A percentile compares a stretch with the other conserved stretches of the same genome.
These are phyloP conservation scores for Sciaenops ocellatus DNA, from an alignment of 2,797 vertebrate species.

Conservation along the genomic window DNA sequence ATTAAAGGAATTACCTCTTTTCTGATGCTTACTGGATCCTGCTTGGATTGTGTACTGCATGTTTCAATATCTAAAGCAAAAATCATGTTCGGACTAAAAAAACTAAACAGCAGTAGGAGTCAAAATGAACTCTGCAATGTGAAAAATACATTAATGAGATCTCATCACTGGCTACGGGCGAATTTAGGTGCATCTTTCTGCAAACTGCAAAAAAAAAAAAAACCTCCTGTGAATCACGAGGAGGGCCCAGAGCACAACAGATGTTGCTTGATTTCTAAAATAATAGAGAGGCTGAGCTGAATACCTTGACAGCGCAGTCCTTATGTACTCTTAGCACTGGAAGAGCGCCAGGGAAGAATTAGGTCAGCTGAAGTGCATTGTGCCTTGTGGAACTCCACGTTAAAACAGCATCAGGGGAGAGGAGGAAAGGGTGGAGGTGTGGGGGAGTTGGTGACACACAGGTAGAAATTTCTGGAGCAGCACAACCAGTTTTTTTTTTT, in stretches of 20 bases:
- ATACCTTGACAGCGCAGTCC: conserved; percentile 79
- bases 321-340: conserved; percentile 82
- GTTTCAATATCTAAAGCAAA: conserved; percentile 25
- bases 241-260: conserved; percentile 78
- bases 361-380: conserved; percentile 84
- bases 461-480: conserved; percentile 83
- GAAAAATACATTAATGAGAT: conserved; percentile 62
- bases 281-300: conserved; percentile 67
- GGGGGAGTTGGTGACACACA: conserved; percentile 62
- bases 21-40: background rate
- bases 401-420: conserved; percentile 75
- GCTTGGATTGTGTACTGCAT: conserved; percentile 13
- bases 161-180: conserved; percentile 58
- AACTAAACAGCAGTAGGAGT: conserved; percentile 24
- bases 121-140: conserved; percentile 47
- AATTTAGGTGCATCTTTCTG: conserved; percentile 59
- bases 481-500: conserved; percentile 41
- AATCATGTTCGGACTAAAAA: background rate
- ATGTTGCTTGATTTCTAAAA: conserved; percentile 80
- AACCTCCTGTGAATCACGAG: conserved; percentile 60
- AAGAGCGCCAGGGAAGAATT: conserved; percentile 83
- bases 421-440: conserved; percentile 11
- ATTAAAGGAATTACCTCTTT: conserved; percentile 31
- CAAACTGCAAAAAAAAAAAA: conserved; percentile 53
- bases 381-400: conserved; percentile 79